Evolutionary conservation across 1,140 invertebrate species (phyloP), one percentile per base, ranked within the genome.

Genomic region (Marisa cornuarietis): DNA sequence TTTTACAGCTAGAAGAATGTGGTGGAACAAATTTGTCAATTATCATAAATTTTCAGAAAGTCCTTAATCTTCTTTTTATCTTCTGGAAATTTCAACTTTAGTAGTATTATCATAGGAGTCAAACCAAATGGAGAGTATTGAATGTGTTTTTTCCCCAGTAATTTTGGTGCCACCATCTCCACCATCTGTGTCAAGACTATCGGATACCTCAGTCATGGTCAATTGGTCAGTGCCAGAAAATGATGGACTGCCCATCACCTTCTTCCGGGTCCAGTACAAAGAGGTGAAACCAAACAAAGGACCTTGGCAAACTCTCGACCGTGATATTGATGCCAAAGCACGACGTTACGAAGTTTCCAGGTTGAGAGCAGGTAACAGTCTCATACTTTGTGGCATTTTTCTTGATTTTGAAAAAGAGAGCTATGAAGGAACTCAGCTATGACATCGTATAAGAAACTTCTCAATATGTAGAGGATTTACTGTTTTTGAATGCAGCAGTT

Each of bases 201-300:
- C 95, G 0, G 96, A 97, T 85, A 93, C 95, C n/a, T 96, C 96
- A 3, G 96, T 98, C 0, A 97, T 98, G 95, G 94, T 98, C 0
- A 93, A 95, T 51, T 99, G 97, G 97, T 93, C 93, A 4, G 95
- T 96, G 11, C 94, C 95, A 0, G 92, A 93, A 20, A 95, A 96
- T 84, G 84, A 89, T 78, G 96, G 96, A 0, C 89, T 98, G 22
- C 92, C 94, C 0, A 97, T 99, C 81, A 92, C 93, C 80, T 97
- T 98, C 88, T 98, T 97, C 89, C 97, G 97, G 92, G 95, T 97
- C 6, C 96, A 97, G 86, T 96, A 96, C 85, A 93, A 93, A 73
- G 94, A 96, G 89, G 90, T 95, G 22, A 89, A 84, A 86, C 84
- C 88, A 69, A 85, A 90, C 73, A 92, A 85, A 54, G 79, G 93